phyloP scores from a whole-genome alignment of 2,888 invertebrate genomes.

The Chromoteleia sp. region DNA sequence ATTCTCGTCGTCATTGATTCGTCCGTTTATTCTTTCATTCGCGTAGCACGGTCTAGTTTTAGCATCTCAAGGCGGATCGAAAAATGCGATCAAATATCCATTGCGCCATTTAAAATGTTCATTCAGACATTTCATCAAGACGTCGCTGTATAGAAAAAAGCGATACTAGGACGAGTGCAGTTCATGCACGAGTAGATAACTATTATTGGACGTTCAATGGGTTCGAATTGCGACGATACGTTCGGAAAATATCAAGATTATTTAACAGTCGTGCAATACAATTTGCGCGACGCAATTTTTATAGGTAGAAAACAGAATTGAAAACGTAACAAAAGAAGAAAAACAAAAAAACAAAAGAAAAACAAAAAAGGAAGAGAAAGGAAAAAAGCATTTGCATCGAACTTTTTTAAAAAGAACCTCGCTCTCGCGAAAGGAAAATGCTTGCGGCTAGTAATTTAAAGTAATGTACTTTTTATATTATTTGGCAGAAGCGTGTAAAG shows the following conservation, averaged over 20 bases:
- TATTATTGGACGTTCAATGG: conserved; percentile 10
- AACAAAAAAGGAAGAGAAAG: too few relatives aligned
- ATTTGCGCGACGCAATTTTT: too few relatives aligned
- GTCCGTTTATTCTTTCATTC: background rate
- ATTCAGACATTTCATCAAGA: conserved; percentile 8
- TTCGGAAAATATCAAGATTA: conserved; percentile 1
- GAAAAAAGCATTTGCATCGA: too few relatives aligned
- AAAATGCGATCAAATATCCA: background rate
- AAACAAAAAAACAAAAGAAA: too few relatives aligned
- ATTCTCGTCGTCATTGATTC: background rate
- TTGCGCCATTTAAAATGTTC: conserved; percentile 1
- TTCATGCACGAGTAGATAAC: conserved; percentile 15
- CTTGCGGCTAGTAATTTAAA: too few relatives aligned
- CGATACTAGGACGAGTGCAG: conserved; percentile 10
- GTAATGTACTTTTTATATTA: too few relatives aligned
- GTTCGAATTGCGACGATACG: background rate
- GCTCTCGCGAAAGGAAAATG: too few relatives aligned
- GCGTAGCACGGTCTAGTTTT: background rate
- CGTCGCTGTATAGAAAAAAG: conserved; percentile 9
- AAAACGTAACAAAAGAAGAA: too few relatives aligned
- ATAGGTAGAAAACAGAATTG: too few relatives aligned
- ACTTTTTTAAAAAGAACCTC: too few relatives aligned
- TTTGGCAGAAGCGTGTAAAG: too few relatives aligned
- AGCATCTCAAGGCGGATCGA: background rate
- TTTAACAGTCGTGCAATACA: background rate